Evolutionary conservation across 1,140 invertebrate species (phyloP).

Genomic region (Lordiphosa collinella): DNA sequence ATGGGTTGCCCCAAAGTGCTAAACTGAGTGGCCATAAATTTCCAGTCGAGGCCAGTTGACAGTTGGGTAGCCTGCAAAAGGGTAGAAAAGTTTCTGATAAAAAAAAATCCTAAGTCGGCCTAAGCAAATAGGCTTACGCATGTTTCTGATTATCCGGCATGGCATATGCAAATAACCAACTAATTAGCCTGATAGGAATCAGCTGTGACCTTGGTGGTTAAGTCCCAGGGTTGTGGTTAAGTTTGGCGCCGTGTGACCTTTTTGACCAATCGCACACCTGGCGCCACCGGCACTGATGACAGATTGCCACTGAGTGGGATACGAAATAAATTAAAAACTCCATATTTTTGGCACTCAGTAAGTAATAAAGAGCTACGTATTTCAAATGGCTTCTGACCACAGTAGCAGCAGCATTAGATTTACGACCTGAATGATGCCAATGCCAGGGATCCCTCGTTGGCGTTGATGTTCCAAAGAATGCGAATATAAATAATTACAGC

Average conservation of each 20-base stretch:
- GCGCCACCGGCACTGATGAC: background rate
- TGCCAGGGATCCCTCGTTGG: conserved; percentile 1
- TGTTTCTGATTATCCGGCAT: conserved; percentile 48
- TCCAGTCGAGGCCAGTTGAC: conserved; percentile 9
- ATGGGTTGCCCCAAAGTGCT: conserved; percentile 47
- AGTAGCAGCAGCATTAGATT: conserved; percentile 48
- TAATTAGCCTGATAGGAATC: conserved; percentile 70
- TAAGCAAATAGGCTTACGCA: conserved; percentile 69
- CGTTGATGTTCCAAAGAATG: conserved; percentile 29
- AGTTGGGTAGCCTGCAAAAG: background rate
- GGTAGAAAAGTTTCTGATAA: conserved; percentile 22
- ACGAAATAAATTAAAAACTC: too few species aligned
- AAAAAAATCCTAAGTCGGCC: conserved; percentile 41
- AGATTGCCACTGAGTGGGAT: too few species aligned
- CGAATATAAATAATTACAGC: conserved; percentile 67
- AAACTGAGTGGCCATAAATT: conserved; percentile 67
- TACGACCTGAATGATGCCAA: conserved; percentile 66
- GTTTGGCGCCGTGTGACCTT: background rate
- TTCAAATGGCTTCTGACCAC: conserved; percentile 30
- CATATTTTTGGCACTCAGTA: too few species aligned
- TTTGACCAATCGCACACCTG: conserved; percentile 45
- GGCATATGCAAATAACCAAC: conserved; percentile 64
- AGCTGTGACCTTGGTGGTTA: conserved; percentile 25
- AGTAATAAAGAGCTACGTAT: too few species aligned
- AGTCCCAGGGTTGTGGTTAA: too few species aligned